phyloP scores from a whole-genome alignment of 1,140 invertebrate genomes.

The Dreissena rostriformis region DNA sequence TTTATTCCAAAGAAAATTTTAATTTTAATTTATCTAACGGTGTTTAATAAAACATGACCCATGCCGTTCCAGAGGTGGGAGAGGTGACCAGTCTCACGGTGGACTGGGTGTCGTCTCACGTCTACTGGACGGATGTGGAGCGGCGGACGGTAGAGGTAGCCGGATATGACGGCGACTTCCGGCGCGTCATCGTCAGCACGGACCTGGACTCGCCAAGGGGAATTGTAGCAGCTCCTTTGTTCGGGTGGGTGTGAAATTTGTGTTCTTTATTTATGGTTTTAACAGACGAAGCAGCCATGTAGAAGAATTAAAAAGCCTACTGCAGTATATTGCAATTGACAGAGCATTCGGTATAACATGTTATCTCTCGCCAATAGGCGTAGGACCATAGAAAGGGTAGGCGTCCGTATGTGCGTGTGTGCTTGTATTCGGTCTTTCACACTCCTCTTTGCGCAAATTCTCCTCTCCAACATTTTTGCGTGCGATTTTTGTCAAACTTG shows the following conservation, averaged over 20 bases:
- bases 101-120: slow-evolving; percentile 97
- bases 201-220: slow-evolving; percentile 98
- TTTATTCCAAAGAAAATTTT: not conserved
- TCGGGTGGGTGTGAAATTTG: slow-evolving; percentile 78
- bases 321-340: too few relatives aligned
- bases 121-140: slow-evolving; percentile 96
- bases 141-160: slow-evolving; percentile 95
- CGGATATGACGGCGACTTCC: slow-evolving; percentile 90
- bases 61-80: slow-evolving; percentile 77
- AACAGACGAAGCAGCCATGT: too few relatives aligned
- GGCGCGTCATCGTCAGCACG: slow-evolving; percentile 93
- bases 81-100: slow-evolving; percentile 94
- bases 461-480: too few relatives aligned
- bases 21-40: not conserved
- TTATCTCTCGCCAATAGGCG: too few relatives aligned
- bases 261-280: too few relatives aligned
- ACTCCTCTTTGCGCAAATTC: too few relatives aligned
- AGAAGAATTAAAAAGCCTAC: too few relatives aligned
- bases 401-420: too few relatives aligned
- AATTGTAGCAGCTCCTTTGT: slow-evolving; percentile 94
- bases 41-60: not conserved
- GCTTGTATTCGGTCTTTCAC: too few relatives aligned
- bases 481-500: too few relatives aligned
- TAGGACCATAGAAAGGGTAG: too few relatives aligned
- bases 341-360: too few relatives aligned